Percentiles rank a stretch among this genome's conserved stretches.
These are phyloP conservation scores for Phorcus lineatus DNA, from an alignment of 2,888 invertebrate species.

Conservation along the genomic window DNA sequence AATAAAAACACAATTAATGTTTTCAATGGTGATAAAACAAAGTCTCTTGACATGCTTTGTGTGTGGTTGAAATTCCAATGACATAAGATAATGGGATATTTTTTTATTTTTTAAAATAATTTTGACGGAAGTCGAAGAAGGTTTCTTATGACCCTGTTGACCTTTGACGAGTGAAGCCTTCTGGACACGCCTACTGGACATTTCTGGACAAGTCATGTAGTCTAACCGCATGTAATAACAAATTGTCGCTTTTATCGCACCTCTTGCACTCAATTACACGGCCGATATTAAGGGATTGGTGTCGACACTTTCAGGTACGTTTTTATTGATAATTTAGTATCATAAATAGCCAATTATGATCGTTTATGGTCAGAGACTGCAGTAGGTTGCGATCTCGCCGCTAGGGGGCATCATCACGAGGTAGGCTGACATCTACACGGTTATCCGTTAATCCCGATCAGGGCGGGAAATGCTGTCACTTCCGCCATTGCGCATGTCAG, in stretches of 20 bases:
- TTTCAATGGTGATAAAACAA: too few relatives aligned
- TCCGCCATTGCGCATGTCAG: constrained; percentile 18
- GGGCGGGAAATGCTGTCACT: constrained; percentile 18
- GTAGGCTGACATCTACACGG: constrained; percentile 5
- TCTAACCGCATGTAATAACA: constrained; percentile 13
- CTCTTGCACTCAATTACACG: not conserved
- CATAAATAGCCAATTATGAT: constrained; percentile 14
- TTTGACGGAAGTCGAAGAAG: too few relatives aligned
- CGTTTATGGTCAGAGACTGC: not conserved
- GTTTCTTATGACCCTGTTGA: too few relatives aligned
- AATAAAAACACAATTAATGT: too few relatives aligned
- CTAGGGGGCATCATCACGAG: constrained; percentile 3
- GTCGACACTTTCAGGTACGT: not conserved
- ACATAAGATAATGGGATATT: too few relatives aligned
- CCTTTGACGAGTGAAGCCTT: too few relatives aligned
- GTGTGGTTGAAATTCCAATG: too few relatives aligned
- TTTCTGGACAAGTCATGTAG: too few relatives aligned
- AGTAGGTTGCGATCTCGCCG: not conserved
- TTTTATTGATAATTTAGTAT: constrained; percentile 16
- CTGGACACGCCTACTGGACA: too few relatives aligned
- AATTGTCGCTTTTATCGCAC: not conserved
- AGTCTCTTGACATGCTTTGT: too few relatives aligned
- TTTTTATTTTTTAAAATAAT: too few relatives aligned
- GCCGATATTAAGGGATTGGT: not conserved
- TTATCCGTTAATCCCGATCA: not conserved